Evolutionary conservation across 2,797 vertebrate species (phyloP).

Genomic region (Danio albolineatus): DNA sequence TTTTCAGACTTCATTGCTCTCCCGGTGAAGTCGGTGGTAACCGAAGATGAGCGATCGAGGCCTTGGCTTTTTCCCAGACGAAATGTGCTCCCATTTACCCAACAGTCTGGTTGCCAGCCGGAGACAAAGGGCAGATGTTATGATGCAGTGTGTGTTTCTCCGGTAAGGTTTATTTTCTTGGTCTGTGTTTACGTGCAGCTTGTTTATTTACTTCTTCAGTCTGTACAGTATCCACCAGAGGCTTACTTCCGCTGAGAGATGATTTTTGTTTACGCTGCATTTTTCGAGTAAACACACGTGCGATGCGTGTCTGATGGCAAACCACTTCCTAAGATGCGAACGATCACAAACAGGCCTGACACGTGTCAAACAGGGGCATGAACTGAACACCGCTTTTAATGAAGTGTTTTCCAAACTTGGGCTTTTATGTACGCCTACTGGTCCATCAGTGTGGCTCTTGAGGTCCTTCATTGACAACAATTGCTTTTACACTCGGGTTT

Average conservation of each 20-base stretch:
- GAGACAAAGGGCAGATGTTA: constrained; percentile 58
- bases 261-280: constrained; percentile 59
- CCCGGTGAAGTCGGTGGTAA: constrained; percentile 29
- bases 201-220: constrained; percentile 65
- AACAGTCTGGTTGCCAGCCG: constrained; percentile 48
- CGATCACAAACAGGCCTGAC: constrained; percentile 35
- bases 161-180: constrained; percentile 58
- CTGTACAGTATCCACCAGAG: constrained; percentile 57
- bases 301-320: constrained; percentile 34
- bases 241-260: constrained; percentile 64
- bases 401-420: neutral
- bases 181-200: constrained; percentile 59
- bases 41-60: constrained; percentile 31
- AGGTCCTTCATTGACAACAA: neutral
- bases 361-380: constrained; percentile 44
- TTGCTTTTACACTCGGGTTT: neutral
- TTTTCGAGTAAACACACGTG: constrained; percentile 48
- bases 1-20: constrained; percentile 34
- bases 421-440: neutral
- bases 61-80: constrained; percentile 11
- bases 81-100: constrained; percentile 46
- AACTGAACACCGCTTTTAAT: constrained; percentile 14
- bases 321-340: constrained; percentile 38
- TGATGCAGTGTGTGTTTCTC: constrained; percentile 46
- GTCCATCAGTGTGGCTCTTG: neutral